phyloP scores from a whole-genome alignment of 2,888 invertebrate genomes.

The Sphaerophoria rueppellii region DNA sequence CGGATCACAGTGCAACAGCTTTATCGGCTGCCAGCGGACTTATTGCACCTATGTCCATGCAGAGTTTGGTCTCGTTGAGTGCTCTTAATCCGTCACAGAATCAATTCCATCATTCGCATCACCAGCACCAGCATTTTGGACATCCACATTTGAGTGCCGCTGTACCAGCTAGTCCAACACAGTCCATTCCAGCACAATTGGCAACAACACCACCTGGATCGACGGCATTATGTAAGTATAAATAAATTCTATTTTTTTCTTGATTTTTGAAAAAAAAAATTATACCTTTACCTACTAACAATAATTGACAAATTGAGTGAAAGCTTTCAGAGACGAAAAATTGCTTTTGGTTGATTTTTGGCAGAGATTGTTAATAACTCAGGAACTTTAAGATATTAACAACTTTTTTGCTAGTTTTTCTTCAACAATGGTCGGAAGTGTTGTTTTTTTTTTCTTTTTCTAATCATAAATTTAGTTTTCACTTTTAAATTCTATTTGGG shows the following conservation, averaged over 20 bases:
- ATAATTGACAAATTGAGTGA: slow-evolving; percentile 2
- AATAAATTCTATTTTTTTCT: not conserved
- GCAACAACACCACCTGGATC: slow-evolving; percentile 79
- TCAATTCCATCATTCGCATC: slow-evolving; percentile 69
- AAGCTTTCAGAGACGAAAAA: slow-evolving; percentile 1
- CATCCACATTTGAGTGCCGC: slow-evolving; percentile 73
- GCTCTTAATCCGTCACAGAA: slow-evolving; percentile 76
- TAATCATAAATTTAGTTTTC: not conserved
- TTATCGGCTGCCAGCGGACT: slow-evolving; percentile 83
- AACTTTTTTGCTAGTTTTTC: not conserved
- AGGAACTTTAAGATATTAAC: slow-evolving; percentile 12
- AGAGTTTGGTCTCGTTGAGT: slow-evolving; percentile 92
- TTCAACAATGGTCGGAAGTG: not conserved
- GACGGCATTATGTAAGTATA: slow-evolving; percentile 81
- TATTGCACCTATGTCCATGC: slow-evolving; percentile 92
- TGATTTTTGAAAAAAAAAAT: slow-evolving; percentile 4
- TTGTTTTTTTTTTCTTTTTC: not conserved
- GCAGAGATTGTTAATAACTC: slow-evolving; percentile 9
- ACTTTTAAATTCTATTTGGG: not conserved
- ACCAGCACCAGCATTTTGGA: slow-evolving; percentile 68
- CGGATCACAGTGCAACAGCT: slow-evolving; percentile 82
- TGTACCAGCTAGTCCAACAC: slow-evolving; percentile 83
- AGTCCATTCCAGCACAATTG: slow-evolving; percentile 76
- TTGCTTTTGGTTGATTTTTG: not conserved
- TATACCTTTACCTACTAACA: slow-evolving; percentile 21